phyloP scores from a whole-genome alignment of 1,140 invertebrate genomes.

The Tetramorium alpestre region DNA sequence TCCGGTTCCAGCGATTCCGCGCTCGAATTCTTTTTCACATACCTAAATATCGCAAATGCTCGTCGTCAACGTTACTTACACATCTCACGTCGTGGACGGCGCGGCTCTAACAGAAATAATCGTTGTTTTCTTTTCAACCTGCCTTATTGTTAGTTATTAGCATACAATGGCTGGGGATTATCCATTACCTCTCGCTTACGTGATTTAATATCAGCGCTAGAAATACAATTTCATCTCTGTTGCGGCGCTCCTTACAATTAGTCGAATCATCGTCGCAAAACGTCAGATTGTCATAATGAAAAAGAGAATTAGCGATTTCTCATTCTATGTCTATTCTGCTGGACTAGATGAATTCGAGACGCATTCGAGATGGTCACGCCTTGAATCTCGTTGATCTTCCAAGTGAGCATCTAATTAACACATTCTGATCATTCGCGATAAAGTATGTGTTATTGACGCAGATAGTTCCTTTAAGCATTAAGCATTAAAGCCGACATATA shows the following conservation, averaged over 20 bases:
- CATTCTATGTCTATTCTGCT: background rate
- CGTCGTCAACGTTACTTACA: background rate
- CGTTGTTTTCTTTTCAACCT: background rate
- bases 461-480: background rate
- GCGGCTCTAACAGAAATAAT: slow-evolving; percentile 22
- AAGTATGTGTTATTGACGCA: background rate
- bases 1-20: background rate
- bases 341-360: background rate
- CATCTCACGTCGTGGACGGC: background rate
- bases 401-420: too few species aligned
- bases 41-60: background rate
- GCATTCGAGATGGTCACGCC: too few species aligned
- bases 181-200: background rate
- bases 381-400: too few species aligned
- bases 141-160: background rate
- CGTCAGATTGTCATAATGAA: background rate
- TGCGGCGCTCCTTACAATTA: background rate
- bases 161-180: slow-evolving; percentile 28
- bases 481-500: background rate
- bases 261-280: background rate
- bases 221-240: background rate
- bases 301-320: background rate
- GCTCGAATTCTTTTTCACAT: slow-evolving; percentile 20
- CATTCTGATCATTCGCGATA: too few species aligned
- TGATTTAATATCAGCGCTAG: background rate